Percentiles rank a stretch among this genome's conserved stretches.
phyloP scores from a whole-genome alignment of 2,797 vertebrate genomes.

The Lacerta bilineata region DNA sequence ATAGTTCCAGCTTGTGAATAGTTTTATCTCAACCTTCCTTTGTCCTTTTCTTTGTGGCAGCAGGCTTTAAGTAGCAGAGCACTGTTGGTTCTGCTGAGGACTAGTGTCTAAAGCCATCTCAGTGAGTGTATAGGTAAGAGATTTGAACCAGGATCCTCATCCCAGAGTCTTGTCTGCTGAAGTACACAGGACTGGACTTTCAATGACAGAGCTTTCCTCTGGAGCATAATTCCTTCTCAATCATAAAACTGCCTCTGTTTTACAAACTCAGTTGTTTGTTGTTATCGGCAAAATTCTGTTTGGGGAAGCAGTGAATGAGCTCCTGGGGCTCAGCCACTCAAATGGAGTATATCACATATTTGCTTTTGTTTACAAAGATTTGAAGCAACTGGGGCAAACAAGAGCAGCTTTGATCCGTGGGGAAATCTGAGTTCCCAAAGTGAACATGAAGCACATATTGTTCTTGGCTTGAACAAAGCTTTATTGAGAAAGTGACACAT shows the following conservation, averaged over 20 bases:
- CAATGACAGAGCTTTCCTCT: neutral
- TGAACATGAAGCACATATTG: neutral
- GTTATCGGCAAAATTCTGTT: neutral
- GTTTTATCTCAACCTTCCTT: neutral
- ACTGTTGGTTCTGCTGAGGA: neutral
- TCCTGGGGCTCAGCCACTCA: neutral
- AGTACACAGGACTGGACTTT: neutral
- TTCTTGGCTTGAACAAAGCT: neutral
- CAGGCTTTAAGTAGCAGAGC: neutral
- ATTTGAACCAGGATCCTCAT: too few relatives aligned
- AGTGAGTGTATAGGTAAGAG: too few relatives aligned
- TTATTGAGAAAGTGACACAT: neutral
- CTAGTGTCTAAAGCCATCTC: too few relatives aligned
- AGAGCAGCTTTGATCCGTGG: neutral
- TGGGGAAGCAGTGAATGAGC: too few relatives aligned
- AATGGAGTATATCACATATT: neutral
- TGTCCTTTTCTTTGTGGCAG: constrained; percentile 1
- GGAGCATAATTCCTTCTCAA: neutral
- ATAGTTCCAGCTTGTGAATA: constrained; percentile 15
- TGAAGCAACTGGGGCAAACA: neutral
- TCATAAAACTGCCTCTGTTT: neutral
- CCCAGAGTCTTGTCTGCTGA: too few relatives aligned
- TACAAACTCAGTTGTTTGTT: neutral
- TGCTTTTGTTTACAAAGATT: neutral
- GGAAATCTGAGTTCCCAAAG: neutral